Evolutionary conservation across 2,113 vertebrate species (phyloP).

Genomic region (Dendrocopos noguchii): DNA sequence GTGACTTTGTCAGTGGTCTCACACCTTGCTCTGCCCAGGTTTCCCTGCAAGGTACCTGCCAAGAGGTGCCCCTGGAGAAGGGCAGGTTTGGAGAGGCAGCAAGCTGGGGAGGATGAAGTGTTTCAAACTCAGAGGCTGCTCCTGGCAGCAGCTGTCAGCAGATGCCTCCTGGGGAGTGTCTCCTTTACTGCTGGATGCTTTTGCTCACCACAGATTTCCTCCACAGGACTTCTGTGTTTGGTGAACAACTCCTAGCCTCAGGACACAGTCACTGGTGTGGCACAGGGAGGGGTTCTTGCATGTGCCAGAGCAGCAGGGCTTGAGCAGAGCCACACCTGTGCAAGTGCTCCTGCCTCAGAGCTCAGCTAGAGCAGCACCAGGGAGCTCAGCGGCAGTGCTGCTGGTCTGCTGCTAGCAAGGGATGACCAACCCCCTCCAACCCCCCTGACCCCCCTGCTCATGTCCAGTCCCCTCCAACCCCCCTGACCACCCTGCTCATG

Average conservation of each 20-base stretch:
- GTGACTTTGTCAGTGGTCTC: not conserved
- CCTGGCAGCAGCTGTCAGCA: not conserved
- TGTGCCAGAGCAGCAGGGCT: not conserved
- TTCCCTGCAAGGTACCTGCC: not conserved
- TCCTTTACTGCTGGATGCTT: not conserved
- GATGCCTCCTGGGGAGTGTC: not conserved
- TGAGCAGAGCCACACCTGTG: not conserved
- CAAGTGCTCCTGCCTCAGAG: not conserved
- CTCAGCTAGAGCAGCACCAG: not conserved
- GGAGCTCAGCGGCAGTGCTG: rapidly evolving
- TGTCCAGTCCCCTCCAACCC: too few species aligned
- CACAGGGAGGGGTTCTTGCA: not conserved
- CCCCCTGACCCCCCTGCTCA: too few species aligned
- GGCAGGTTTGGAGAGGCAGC: not conserved
- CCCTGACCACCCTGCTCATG: too few species aligned
- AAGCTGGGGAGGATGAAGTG: not conserved
- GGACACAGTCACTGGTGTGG: not conserved
- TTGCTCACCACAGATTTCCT: not conserved
- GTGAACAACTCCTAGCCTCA: not conserved
- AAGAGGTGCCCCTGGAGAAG: not conserved
- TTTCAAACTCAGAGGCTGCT: not conserved
- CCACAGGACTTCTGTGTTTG: not conserved
- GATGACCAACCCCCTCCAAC: not conserved
- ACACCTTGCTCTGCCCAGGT: not conserved
- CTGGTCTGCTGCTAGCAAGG: not conserved